Evolutionary conservation across 1,140 invertebrate genomes (phyloP).

Genomic region (Pogonomyrmex californicus): DNA sequence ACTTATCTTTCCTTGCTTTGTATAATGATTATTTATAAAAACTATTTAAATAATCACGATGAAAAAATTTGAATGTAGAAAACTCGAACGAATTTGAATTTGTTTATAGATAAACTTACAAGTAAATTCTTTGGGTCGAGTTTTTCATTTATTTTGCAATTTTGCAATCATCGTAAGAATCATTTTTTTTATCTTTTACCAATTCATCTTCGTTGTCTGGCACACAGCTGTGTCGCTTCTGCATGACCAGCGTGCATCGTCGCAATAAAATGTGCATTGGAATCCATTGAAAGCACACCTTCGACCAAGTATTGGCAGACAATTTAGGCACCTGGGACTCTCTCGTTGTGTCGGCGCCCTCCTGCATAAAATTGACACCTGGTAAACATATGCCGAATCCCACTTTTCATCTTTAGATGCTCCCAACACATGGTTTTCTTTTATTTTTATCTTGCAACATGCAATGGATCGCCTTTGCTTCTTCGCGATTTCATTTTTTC

Average conservation of each 20-base stretch:
- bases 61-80: not conserved
- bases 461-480: not conserved
- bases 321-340: conserved; percentile 71
- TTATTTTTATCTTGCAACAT: conserved; percentile 5
- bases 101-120: conserved; percentile 20
- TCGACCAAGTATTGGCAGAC: conserved; percentile 55
- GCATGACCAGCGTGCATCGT: conserved; percentile 51
- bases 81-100: not conserved
- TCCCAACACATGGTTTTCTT: conserved; percentile 25
- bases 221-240: conserved; percentile 68
- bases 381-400: conserved; percentile 78
- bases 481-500: not conserved
- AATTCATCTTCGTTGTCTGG: conserved; percentile 62
- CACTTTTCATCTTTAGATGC: conserved; percentile 40
- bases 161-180: not conserved
- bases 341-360: conserved; percentile 37
- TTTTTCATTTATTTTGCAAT: not conserved
- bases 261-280: conserved; percentile 75
- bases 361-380: conserved; percentile 78
- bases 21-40: not conserved
- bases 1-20: not conserved
- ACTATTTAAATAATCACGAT: not conserved
- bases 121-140: not conserved
- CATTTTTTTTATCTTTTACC: conserved; percentile 13
- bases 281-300: conserved; percentile 68